These are phyloP conservation scores for Panzeria rudis DNA, from an alignment of 2,888 invertebrate species.

Conservation along the genomic window DNA sequence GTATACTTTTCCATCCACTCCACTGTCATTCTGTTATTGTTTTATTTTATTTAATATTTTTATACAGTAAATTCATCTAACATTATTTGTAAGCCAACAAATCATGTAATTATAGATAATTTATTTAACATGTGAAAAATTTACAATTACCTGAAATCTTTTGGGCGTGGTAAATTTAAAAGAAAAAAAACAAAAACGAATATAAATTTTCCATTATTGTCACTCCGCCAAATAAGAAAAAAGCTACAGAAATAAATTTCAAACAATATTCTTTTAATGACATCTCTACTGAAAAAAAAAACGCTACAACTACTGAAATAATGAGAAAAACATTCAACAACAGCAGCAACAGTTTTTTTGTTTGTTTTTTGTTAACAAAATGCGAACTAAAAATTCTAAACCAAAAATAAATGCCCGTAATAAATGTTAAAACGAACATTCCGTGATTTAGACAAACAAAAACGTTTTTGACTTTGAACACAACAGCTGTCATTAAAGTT, in stretches of 20 bases:
- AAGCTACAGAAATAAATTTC: constrained; percentile 38
- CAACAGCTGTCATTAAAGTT: constrained; percentile 66
- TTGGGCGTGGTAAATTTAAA: constrained; percentile 48
- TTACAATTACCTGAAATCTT: constrained; percentile 17
- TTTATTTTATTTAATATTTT: neutral
- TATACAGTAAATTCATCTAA: neutral
- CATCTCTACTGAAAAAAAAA: constrained; percentile 37
- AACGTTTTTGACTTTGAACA: constrained; percentile 67
- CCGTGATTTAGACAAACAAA: constrained; percentile 68
- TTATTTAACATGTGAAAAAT: constrained; percentile 15
- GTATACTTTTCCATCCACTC: constrained; percentile 4
- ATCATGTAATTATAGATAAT: constrained; percentile 51
- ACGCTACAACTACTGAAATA: constrained; percentile 3
- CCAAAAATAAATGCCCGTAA: constrained; percentile 42
- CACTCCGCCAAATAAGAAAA: constrained; percentile 34
- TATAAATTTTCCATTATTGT: constrained; percentile 33
- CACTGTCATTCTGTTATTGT: neutral
- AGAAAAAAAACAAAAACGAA: neutral
- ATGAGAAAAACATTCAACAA: neutral
- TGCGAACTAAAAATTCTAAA: constrained; percentile 47
- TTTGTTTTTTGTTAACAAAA: constrained; percentile 4
- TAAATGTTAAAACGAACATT: constrained; percentile 42
- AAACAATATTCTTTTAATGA: constrained; percentile 54
- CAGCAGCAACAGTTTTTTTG: neutral
- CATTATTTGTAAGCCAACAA: constrained; percentile 35